phyloP scores from a whole-genome alignment of 2,888 invertebrate species.

The Hypselothyrea guttata region DNA sequence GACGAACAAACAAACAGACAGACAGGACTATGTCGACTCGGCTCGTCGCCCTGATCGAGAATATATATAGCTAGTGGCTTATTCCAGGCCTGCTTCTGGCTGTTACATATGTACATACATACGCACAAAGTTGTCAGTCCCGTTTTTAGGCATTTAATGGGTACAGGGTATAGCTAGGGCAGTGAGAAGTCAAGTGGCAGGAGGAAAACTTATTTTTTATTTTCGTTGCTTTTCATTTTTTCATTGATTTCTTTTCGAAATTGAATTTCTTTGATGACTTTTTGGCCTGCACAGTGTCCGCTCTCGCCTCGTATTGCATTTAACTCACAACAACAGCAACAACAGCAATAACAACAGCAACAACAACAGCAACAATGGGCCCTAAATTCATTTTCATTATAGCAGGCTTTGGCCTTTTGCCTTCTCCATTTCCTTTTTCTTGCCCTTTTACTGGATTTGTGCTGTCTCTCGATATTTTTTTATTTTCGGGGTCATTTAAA shows the following conservation, averaged over 20 bases:
- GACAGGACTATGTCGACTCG: too few species aligned
- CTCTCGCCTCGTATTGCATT: slow-evolving; percentile 24
- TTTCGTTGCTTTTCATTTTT: slow-evolving; percentile 3
- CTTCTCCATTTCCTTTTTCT: slow-evolving; percentile 1
- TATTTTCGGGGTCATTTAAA: slow-evolving; percentile 19
- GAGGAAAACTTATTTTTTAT: slow-evolving; percentile 29
- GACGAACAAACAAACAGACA: too few species aligned
- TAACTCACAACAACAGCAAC: slow-evolving; percentile 11
- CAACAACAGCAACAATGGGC: slow-evolving; percentile 23
- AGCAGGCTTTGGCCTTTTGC: slow-evolving; percentile 16
- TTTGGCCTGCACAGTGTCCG: slow-evolving; percentile 29
- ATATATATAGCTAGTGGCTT: too few species aligned
- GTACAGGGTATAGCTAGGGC: neutral
- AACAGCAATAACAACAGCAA: too few species aligned
- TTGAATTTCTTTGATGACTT: slow-evolving; percentile 67
- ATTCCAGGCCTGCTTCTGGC: too few species aligned
- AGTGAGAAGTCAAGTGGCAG: slow-evolving; percentile 6
- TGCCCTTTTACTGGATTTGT: slow-evolving; percentile 12
- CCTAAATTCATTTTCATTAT: slow-evolving; percentile 50
- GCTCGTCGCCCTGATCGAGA: too few species aligned
- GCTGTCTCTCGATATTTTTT: neutral
- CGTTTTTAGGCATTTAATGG: too few species aligned
- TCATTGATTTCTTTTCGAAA: slow-evolving; percentile 41
- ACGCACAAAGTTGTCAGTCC: too few species aligned
- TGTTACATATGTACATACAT: too few species aligned